Evolutionary conservation across 2,888 invertebrate species (phyloP), one percentile per base, ranked within the genome.

Genomic region (Scrobipalpa costella): DNA sequence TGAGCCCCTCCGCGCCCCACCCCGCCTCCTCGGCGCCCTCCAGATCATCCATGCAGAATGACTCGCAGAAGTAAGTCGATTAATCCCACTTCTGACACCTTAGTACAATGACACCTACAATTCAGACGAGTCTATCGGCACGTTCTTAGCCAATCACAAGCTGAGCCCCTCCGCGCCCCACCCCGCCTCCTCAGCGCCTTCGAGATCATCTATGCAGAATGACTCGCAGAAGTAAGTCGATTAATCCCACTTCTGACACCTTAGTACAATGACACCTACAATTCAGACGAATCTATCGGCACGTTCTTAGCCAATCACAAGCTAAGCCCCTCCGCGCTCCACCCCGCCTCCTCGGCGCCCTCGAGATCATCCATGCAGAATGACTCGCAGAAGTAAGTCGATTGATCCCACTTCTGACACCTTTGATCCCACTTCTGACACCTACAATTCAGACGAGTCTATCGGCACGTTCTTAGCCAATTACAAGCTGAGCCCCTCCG

Each of bases 51-150:
- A 27, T 11, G 13, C 9, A 27, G 3, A 27, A 3, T 7, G 52
- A 17, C 27, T 27, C 52, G 27, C 21, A 47, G n/a, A n/a, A n/a
- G n/a, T n/a, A n/a, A n/a, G n/a, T n/a, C n/a, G n/a, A n/a, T n/a
- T n/a, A n/a, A n/a, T n/a, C n/a, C n/a, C n/a, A n/a, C n/a, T n/a
- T n/a, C n/a, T n/a, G n/a, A n/a, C n/a, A n/a, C n/a, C n/a, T n/a
- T n/a, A n/a, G n/a, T n/a, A 93, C 64, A 93, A 93, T 79, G 94
- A 94, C 73, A 94, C 93, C 81, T 94, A 93, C 85, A 93, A 93
- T 71, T 94, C 94, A 0, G 94, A 94, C 78, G 94, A 94, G 75
- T 94, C 94, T 0, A 93, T 94, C 71, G 93, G 93, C 75, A 94
- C 93, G 47, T 94, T 94, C 84, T 82, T 94, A 68, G 92, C 93